A percentile compares a stretch with the other conserved stretches of the same genome.
Evolutionary conservation across 1,140 invertebrate genomes (phyloP).

Genomic region (Calephelis nemesis): DNA sequence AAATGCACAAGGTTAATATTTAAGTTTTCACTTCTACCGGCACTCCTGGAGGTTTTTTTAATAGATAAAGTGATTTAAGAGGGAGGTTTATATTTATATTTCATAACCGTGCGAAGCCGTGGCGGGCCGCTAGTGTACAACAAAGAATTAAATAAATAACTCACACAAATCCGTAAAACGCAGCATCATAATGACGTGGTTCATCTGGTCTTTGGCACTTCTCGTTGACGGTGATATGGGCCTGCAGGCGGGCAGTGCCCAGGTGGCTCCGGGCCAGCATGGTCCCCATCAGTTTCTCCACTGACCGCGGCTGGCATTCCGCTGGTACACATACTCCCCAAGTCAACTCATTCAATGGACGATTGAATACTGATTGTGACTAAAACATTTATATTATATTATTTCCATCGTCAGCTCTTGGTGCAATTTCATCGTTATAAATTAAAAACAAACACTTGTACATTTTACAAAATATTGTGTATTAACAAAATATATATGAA

Average conservation of each 20-base stretch:
- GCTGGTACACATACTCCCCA: slow-evolving; percentile 80
- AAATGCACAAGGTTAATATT: no score
- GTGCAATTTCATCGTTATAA: no score
- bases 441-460: no score
- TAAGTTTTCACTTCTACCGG: no score
- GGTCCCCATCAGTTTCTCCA: slow-evolving; percentile 66
- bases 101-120: no score
- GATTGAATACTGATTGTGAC: slow-evolving; percentile 53
- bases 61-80: no score
- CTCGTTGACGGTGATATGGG: slow-evolving; percentile 57
- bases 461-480: no score
- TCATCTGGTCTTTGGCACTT: slow-evolving; percentile 53
- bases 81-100: no score
- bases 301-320: slow-evolving; percentile 69
- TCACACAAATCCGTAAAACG: slow-evolving; percentile 74
- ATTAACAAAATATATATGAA: no score
- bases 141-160: slow-evolving; percentile 37
- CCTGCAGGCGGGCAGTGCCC: slow-evolving; percentile 59
- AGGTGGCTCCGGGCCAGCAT: slow-evolving; percentile 68
- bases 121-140: no score
- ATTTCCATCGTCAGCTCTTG: no score
- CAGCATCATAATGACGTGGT: slow-evolving; percentile 46
- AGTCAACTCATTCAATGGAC: slow-evolving; percentile 70
- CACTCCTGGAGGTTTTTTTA: no score
- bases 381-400: slow-evolving; percentile 33